Evolutionary conservation across 64 coral and sea anemone species (phyloP).

Genomic region (Stichodactyla helianthus): DNA sequence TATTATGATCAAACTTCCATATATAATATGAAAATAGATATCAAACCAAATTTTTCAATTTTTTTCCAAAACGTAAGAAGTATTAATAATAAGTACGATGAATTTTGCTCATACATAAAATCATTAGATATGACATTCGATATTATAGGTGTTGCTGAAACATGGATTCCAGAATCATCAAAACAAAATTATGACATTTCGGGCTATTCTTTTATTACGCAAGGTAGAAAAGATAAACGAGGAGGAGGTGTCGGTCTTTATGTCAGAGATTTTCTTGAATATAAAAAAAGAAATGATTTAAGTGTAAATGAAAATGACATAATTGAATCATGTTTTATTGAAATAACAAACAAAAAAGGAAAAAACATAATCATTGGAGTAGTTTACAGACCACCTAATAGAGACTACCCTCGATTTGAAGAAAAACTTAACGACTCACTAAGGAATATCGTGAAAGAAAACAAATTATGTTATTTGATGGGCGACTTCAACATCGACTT

Average conservation of each 20-base stretch:
- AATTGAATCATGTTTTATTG: conserved; percentile 35
- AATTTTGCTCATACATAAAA: too few species aligned
- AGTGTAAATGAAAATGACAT: conserved; percentile 10
- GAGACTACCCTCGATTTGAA: not conserved
- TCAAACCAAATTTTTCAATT: too few species aligned
- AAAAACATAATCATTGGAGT: conserved; percentile 48
- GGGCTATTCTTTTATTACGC: conserved; percentile 25
- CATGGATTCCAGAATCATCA: conserved; percentile 5
- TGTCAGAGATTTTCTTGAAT: conserved; percentile 24
- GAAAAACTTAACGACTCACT: not conserved
- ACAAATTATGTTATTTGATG: not conserved
- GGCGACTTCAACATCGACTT: conserved; percentile 31
- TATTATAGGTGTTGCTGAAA: conserved; percentile 18
- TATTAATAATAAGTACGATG: not conserved
- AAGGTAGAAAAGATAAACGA: not conserved
- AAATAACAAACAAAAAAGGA: conserved; percentile 47
- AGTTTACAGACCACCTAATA: conserved; percentile 52
- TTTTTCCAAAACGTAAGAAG: too few species aligned
- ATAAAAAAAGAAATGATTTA: conserved; percentile 26
- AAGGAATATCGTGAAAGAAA: not conserved
- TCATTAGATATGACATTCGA: not conserved
- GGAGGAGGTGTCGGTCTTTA: conserved; percentile 38
- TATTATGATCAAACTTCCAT: too few species aligned
- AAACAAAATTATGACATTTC: conserved; percentile 19
- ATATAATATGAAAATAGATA: too few species aligned